Evolutionary conservation across 1,140 invertebrate genomes (phyloP).

Genomic region (Scaptomyza hsui): DNA sequence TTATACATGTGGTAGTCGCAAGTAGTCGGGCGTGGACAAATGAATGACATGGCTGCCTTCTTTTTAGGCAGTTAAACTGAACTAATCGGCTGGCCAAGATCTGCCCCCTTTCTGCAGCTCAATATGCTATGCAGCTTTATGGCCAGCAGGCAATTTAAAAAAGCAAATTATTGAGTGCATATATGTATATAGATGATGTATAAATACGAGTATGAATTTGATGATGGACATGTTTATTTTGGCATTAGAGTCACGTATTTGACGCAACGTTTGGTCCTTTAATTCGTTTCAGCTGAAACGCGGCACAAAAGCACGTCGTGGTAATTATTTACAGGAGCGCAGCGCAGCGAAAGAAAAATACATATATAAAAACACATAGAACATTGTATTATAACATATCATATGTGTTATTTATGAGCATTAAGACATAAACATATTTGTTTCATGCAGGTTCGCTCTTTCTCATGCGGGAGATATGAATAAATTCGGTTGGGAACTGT

Average conservation of each 20-base stretch:
- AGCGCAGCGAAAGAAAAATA: slow-evolving; percentile 53
- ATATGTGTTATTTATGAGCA: slow-evolving; percentile 75
- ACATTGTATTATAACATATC: slow-evolving; percentile 74
- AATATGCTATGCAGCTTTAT: slow-evolving; percentile 79
- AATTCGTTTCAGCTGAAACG: slow-evolving; percentile 67
- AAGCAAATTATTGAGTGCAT: slow-evolving; percentile 74
- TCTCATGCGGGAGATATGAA: slow-evolving; percentile 55
- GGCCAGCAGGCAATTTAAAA: slow-evolving; percentile 62
- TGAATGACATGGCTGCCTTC: slow-evolving; percentile 71
- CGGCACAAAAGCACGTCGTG: slow-evolving; percentile 61
- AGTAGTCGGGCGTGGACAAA: slow-evolving; percentile 79
- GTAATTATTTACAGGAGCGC: slow-evolving; percentile 78
- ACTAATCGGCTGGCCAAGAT: slow-evolving; percentile 73
- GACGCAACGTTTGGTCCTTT: slow-evolving; percentile 78
- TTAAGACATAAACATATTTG: slow-evolving; percentile 65
- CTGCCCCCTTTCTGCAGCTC: slow-evolving; percentile 13
- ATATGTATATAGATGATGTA: background rate
- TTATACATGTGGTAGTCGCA: slow-evolving; percentile 72
- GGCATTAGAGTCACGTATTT: slow-evolving; percentile 79
- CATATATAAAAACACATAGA: slow-evolving; percentile 14
- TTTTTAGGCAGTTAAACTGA: slow-evolving; percentile 75
- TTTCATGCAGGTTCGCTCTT: slow-evolving; percentile 45
- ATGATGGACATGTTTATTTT: slow-evolving; percentile 38
- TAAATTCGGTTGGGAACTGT: slow-evolving; percentile 42
- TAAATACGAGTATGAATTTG: slow-evolving; percentile 11